Base-by-base conservation (phyloP, 2,797 vertebrate species). In the Leptatherina wallacei region DNA sequence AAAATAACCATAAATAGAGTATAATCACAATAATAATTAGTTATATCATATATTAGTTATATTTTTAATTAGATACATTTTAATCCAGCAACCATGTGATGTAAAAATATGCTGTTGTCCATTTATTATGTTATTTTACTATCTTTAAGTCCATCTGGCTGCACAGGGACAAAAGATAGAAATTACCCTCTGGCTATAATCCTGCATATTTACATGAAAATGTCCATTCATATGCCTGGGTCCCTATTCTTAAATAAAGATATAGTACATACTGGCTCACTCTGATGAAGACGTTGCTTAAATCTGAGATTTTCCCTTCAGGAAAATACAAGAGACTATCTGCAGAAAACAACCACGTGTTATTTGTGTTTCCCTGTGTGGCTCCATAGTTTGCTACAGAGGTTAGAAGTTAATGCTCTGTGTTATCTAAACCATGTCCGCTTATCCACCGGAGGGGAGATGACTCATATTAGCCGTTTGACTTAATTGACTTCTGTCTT, bases 331-430 rank as follows among this genome's bases (percentile, higher is more conserved):
- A 32, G 14, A 38, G 55, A 30, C 33, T 24, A 47, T 68, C 33
- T 52, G 36, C 42, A 36, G 27, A 35, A 18, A 70, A 63, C 57
- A 40, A 38, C 52, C 35, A 60, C 0, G 10, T 13, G 5, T 51
- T 55, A 12, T 69, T 32, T 64, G n/a, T 82, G 68, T 69, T 33
- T 52, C 54, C 54, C 33, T 69, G 60, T 58, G 65, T 69, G 65
- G 52, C 64, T 61, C 38, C 49, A 67, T 30, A 44, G 55, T 65
- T 51, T 36, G 24, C 58, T 74, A 5, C 47, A 70, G 51, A 72
- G 84, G 71, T 40, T 27, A 20, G 24, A 77, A 55, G 66, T 81
- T 33, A 71, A 76, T 79, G 75, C 74, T 80, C 27, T 42, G 40
- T 24, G 30, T 66, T 64, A 68, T 72, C 49, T 73, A 62, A 82